phyloP scores from a whole-genome alignment of 2,113 vertebrate genomes.

The Galemys pyrenaicus region DNA sequence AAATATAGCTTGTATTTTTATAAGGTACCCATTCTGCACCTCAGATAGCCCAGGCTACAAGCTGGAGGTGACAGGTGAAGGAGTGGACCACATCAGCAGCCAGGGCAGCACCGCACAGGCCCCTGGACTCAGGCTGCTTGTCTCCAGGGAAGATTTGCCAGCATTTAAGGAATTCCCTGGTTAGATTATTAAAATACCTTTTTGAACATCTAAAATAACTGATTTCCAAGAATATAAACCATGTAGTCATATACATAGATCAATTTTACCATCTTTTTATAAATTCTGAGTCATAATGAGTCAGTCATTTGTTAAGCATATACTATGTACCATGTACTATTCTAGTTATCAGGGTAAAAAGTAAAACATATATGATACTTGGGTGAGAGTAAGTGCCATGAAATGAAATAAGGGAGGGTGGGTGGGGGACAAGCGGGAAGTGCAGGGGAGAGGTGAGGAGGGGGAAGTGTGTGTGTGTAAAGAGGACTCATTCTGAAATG shows the following conservation, averaged over 20 bases:
- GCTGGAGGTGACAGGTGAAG: not conserved
- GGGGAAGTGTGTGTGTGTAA: rapidly evolving
- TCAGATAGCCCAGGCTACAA: not conserved
- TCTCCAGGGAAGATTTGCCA: not conserved
- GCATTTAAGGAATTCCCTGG: constrained; percentile 21
- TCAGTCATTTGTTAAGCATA: not conserved
- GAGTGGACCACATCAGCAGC: not conserved
- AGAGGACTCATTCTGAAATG: not conserved
- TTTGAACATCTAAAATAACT: constrained; percentile 9
- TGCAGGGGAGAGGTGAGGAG: not conserved
- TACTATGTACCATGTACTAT: not conserved
- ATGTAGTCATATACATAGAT: not conserved
- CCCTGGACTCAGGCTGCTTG: not conserved
- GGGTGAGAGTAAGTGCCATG: not conserved
- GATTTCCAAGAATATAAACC: constrained; percentile 1
- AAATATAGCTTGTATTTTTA: not conserved
- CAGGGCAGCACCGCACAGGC: not conserved
- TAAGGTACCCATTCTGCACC: not conserved
- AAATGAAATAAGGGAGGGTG: not conserved
- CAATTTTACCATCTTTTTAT: not conserved
- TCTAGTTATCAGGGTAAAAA: not conserved
- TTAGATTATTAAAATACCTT: constrained; percentile 13
- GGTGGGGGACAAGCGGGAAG: not conserved
- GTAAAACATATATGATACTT: not conserved
- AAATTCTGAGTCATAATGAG: not conserved